phyloP scores from a whole-genome alignment of 1,140 invertebrate genomes.

The Geopemphigus sp. region DNA sequence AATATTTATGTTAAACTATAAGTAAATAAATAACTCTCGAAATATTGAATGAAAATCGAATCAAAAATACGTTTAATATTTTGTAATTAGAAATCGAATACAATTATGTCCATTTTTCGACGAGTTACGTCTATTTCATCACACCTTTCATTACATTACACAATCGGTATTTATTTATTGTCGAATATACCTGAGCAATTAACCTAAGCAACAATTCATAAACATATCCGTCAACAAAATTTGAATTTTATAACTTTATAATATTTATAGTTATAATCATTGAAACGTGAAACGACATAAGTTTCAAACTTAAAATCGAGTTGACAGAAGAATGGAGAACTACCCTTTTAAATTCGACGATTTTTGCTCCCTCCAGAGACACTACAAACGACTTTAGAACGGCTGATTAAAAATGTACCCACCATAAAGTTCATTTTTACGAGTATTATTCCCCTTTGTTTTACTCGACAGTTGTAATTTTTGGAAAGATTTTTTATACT shows the following conservation, averaged over 20 bases:
- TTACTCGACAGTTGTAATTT: conserved; percentile 22
- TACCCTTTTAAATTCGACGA: conserved; percentile 16
- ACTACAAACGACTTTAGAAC: conserved; percentile 28
- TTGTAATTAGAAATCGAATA: conserved; percentile 25
- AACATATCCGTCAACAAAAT: conserved; percentile 18
- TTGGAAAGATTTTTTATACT: conserved; percentile 11
- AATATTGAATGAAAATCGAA: too few species aligned
- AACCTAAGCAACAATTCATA: background rate
- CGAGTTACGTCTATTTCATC: conserved; percentile 19
- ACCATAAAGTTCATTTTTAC: conserved; percentile 37
- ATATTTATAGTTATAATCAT: conserved; percentile 31
- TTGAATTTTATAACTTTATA: conserved; percentile 18
- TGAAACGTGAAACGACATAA: conserved; percentile 40
- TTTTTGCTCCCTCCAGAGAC: conserved; percentile 18
- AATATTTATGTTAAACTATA: too few species aligned
- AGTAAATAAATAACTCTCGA: too few species aligned
- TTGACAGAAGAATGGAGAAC: background rate
- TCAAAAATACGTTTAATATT: conserved; percentile 1
- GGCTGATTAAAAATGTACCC: conserved; percentile 48
- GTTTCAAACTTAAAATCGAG: conserved; percentile 15
- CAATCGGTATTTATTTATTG: background rate
- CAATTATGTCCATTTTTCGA: conserved; percentile 19
- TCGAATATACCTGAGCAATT: background rate
- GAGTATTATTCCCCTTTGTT: conserved; percentile 13
- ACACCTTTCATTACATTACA: conserved; percentile 2